Conservation (phyloP, 1,140 invertebrate species). For the Colletes gigas region DNA sequence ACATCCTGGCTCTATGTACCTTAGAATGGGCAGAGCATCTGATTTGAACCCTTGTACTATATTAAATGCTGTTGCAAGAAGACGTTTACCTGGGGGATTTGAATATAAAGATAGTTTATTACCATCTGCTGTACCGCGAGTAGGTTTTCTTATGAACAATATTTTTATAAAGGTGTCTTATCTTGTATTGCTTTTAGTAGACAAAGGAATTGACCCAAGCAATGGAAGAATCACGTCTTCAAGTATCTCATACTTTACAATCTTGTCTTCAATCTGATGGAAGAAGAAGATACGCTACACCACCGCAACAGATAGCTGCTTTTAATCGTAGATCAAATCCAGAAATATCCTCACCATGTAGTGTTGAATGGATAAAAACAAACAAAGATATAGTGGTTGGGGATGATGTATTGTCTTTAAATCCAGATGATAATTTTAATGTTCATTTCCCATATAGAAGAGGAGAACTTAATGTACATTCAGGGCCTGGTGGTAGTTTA, state of each 20-base stretch:
- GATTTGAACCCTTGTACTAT: constrained; percentile 92
- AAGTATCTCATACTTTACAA: constrained; percentile 91
- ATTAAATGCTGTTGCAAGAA: constrained; percentile 93
- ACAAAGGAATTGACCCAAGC: constrained; percentile 86
- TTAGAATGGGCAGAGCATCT: constrained; percentile 93
- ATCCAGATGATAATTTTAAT: constrained; percentile 89
- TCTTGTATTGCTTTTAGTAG: constrained; percentile 65
- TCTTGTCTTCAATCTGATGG: constrained; percentile 92
- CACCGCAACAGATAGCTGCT: constrained; percentile 92
- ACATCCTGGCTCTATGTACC: constrained; percentile 94
- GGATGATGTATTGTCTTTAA: constrained; percentile 87
- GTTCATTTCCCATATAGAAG: constrained; percentile 94
- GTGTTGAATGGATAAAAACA: constrained; percentile 84
- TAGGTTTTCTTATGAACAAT: constrained; percentile 56
- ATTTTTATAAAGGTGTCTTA: background rate
- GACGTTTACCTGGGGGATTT: constrained; percentile 81
- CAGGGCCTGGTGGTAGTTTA: constrained; percentile 91
- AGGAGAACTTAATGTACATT: constrained; percentile 93
- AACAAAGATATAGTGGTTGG: constrained; percentile 85
- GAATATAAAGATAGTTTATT: constrained; percentile 85
- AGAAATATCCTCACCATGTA: constrained; percentile 82
- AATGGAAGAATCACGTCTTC: constrained; percentile 91
- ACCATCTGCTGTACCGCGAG: constrained; percentile 83
- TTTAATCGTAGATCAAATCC: constrained; percentile 90
- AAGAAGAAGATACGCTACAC: constrained; percentile 89